Conservation (phyloP, 2,888 invertebrate genomes). For the Parnassius mnemosyne region DNA sequence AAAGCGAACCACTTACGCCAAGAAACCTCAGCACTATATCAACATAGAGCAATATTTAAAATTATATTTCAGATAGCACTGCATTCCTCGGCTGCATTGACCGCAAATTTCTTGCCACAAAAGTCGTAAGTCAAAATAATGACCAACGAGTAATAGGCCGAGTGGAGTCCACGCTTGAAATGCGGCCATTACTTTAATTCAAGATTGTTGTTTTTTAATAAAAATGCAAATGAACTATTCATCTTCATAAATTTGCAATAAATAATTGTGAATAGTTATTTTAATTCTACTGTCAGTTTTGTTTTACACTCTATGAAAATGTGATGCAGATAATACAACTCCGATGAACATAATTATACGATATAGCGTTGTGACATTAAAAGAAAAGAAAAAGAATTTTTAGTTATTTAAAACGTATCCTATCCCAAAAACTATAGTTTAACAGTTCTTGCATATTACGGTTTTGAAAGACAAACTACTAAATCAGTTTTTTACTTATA, state of each 20-base stretch:
- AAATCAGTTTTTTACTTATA: too few relatives aligned
- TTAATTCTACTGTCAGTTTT: constrained; percentile 16
- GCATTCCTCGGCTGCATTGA: constrained; percentile 68
- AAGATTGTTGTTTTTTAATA: constrained; percentile 30
- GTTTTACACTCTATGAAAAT: constrained; percentile 8
- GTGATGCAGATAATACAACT: background rate
- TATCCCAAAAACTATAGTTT: too few relatives aligned
- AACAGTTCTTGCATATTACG: too few relatives aligned
- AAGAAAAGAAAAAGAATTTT: too few relatives aligned
- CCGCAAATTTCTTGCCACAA: constrained; percentile 67
- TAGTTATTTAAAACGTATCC: too few relatives aligned
- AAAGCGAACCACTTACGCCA: constrained; percentile 39
- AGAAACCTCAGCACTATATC: constrained; percentile 56
- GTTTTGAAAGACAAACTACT: too few relatives aligned
- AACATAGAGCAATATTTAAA: constrained; percentile 62
- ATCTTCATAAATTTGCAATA: constrained; percentile 28
- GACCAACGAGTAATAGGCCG: constrained; percentile 63
- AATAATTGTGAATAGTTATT: constrained; percentile 17
- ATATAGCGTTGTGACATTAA: too few relatives aligned
- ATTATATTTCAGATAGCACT: constrained; percentile 68
- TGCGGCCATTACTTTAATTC: constrained; percentile 26
- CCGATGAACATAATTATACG: too few relatives aligned
- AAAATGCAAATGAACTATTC: constrained; percentile 32
- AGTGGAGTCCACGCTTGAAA: constrained; percentile 32
- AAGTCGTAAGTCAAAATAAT: constrained; percentile 78